Base-by-base conservation (phyloP, 2,888 invertebrate species). In the Perizoma flavofasciatum region DNA sequence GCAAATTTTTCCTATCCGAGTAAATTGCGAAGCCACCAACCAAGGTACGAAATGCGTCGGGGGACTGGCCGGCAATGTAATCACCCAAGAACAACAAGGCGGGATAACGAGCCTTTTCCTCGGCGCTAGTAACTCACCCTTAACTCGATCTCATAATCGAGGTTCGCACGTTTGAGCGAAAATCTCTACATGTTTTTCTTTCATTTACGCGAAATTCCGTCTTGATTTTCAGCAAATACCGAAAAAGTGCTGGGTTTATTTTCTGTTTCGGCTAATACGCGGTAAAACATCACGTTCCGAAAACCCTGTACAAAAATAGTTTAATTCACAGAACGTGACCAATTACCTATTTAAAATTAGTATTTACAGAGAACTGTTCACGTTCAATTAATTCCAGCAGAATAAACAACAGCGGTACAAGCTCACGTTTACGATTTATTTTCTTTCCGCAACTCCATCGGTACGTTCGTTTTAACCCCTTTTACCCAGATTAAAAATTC, bases 11-110 rank as follows among this genome's bases (percentile, higher is more conserved):
- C 88, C 86, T 83, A 83, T 83, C 78, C 76, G 75, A 84, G 80
- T 83, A 88, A 91, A 90, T 90, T 89, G 86, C 87, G 72, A 87
- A 90, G 85, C 88, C 90, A 74, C 86, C 78, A 77, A 76, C 74
- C 81, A 78, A 86, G 83, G 83, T 80, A 83, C 76, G 78, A 81
- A 80, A 78, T 73, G 78, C 77, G 75, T 73, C 81, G 70, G 77
- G 81, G 86, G 82, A 83, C 80, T 75, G 81, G 78, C 75, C 75
- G 78, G 77, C 78, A 78, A 82, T 81, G 84, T 86, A 88, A 88
- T 88, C 85, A 86, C 83, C 81, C 69, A 74, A 78, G 78, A 82
- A 83, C 84, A 85, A 84, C 82, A 85, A 82, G 83, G 76, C 77
- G 76, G 77, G 76, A 81, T 81, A 86, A 87, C 82, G 80, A 84